phyloP scores from a whole-genome alignment of 1,140 invertebrate species.

The Holotrichia oblita region DNA sequence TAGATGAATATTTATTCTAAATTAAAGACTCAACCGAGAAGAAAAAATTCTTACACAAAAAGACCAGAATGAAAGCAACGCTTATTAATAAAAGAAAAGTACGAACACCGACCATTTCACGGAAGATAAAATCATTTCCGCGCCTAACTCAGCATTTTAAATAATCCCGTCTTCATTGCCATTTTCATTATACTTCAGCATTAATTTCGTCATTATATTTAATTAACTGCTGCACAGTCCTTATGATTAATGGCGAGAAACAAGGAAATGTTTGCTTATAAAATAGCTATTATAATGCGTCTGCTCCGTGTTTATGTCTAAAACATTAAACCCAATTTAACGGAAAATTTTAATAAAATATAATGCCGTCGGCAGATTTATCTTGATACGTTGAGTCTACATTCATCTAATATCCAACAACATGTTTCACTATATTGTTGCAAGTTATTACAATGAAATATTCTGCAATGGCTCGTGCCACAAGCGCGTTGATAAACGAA shows the following conservation, averaged over 20 bases:
- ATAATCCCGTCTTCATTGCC: not conserved
- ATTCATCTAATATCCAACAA: no score
- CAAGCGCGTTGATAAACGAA: no score
- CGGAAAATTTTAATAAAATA: constrained; percentile 1
- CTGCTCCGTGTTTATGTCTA: not conserved
- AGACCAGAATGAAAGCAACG: not conserved
- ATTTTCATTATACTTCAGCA: not conserved
- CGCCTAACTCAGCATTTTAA: not conserved
- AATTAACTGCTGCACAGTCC: not conserved
- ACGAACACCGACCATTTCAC: not conserved
- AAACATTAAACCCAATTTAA: not conserved
- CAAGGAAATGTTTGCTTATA: constrained; percentile 6
- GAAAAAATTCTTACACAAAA: not conserved
- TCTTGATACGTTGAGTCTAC: no score
- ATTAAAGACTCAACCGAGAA: no score
- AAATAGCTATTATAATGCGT: not conserved
- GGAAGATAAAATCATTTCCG: not conserved
- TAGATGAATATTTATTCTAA: no score
- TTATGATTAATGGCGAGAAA: not conserved
- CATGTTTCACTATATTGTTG: no score
- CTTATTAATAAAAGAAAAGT: not conserved
- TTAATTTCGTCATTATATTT: constrained; percentile 26
- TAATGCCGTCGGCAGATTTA: not conserved
- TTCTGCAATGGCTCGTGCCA: no score
- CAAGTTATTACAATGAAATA: no score